Base-by-base conservation (phyloP, 2,797 vertebrate genomes). In the Siniperca scherzeri region DNA sequence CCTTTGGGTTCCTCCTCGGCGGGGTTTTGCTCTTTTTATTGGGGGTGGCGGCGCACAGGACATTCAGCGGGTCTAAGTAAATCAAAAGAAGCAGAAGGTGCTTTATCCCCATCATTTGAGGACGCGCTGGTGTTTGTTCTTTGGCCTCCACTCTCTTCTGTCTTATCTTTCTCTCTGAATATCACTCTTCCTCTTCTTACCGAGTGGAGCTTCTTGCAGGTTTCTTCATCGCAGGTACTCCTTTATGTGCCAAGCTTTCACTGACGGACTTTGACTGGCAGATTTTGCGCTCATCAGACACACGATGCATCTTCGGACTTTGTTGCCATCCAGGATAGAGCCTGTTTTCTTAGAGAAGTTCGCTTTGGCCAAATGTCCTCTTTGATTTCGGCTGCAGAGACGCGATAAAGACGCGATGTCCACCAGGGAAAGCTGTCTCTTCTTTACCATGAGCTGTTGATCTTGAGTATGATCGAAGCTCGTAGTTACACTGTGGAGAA, bases 51-150 rank as follows among this genome's bases (percentile, higher is more conserved):
- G 94, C 91, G 86, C 94, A 91, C 83, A 95, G 86, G 59, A 96
- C 95, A 85, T 93, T 91, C 86, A 96, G 86, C 22, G 95, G 95
- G 93, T 96, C 96, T 79, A 96, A 77, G 91, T 94, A 96, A 74
- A 96, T 92, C 50, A 96, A 87, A 60, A 97, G 92, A 42, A 97
- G 94, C 78, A 97, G 92, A 38, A 96, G 93, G 85, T 95, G 95
- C 91, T 91, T 92, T 92, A 95, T 96, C 92, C 94, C 95, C 96
- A 96, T 96, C 93, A 77, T 95, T 90, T 87, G 88, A 89, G 90
- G 88, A 84, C 74, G 83, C 65, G 74, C 88, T 79, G 85, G 71
- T 84, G 56, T 84, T 69, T 79, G 59, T 61, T 82, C 76, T 62
- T 40, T 46, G 74, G 75, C 76, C 90, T 78, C 85, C 89, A 61